These are phyloP conservation scores for Netelia inedita DNA, from an alignment of 2,888 invertebrate species.

Conservation along the genomic window DNA sequence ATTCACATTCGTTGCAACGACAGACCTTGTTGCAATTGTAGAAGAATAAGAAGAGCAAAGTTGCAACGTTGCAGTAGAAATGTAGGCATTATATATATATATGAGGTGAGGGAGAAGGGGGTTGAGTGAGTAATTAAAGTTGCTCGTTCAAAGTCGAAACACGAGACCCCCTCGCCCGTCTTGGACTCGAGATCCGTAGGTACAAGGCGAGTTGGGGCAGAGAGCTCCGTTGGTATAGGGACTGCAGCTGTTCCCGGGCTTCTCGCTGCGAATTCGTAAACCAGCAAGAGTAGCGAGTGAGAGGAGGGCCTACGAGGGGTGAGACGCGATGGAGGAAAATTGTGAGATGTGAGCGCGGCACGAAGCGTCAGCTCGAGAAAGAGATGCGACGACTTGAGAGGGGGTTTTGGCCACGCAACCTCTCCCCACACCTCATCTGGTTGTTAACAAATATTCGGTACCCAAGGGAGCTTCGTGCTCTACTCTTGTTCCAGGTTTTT, in stretches of 20 bases:
- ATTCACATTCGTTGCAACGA: constrained; percentile 7
- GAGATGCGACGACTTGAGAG: neutral
- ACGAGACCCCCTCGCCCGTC: constrained; percentile 39
- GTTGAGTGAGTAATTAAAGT: constrained; percentile 64
- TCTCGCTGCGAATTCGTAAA: constrained; percentile 55
- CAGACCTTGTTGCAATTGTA: constrained; percentile 10
- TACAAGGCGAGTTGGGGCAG: constrained; percentile 21
- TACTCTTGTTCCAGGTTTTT: no score
- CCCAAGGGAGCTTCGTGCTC: no score
- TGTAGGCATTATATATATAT: neutral
- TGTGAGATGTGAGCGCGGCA: constrained; percentile 20
- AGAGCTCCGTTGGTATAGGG: constrained; percentile 13
- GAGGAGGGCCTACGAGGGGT: neutral
- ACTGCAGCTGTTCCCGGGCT: constrained; percentile 51
- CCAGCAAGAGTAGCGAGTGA: neutral
- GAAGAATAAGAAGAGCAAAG: constrained; percentile 35
- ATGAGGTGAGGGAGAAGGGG: constrained; percentile 12
- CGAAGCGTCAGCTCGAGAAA: neutral
- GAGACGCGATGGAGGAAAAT: constrained; percentile 35
- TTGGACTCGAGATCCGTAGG: constrained; percentile 26
- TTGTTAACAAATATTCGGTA: no score
- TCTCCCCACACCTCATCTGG: neutral
- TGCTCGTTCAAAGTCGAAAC: constrained; percentile 62
- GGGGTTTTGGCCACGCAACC: neutral
- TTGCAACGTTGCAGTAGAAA: neutral